Evolutionary conservation across 2,797 vertebrate species (phyloP).

Genomic region (Coccyzus lansbergi): DNA sequence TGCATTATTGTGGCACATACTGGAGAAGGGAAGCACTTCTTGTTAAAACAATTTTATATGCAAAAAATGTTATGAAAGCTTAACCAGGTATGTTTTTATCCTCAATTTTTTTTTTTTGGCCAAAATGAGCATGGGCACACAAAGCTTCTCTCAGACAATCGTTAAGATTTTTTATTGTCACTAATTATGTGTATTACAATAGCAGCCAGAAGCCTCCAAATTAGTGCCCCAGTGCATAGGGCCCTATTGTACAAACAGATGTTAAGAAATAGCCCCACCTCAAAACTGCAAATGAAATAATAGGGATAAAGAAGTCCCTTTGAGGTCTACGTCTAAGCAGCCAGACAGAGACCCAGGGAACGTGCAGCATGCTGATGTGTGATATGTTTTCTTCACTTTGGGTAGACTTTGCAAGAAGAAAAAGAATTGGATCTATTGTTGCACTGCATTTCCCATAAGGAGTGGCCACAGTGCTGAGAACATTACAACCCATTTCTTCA

Average conservation of each 20-base stretch:
- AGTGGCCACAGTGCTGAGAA: not conserved
- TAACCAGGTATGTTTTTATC: not conserved
- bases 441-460: not conserved
- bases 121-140: not conserved
- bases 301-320: not conserved
- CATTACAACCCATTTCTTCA: not conserved
- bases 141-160: not conserved
- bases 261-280: not conserved
- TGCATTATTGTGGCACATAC: not conserved
- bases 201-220: constrained; percentile 48
- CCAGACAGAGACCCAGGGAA: not conserved
- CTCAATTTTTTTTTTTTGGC: not conserved
- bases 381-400: not conserved
- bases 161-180: constrained; percentile 42
- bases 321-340: not conserved
- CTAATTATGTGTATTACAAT: constrained; percentile 28
- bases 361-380: not conserved
- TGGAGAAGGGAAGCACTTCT: not conserved
- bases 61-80: not conserved
- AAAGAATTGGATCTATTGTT: not conserved
- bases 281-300: not conserved
- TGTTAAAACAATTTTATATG: not conserved
- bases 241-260: not conserved
- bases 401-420: not conserved
- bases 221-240: not conserved